Evolutionary conservation across 2,888 invertebrate genomes (phyloP).

Genomic region (Gastracanthus pulcherrimus): DNA sequence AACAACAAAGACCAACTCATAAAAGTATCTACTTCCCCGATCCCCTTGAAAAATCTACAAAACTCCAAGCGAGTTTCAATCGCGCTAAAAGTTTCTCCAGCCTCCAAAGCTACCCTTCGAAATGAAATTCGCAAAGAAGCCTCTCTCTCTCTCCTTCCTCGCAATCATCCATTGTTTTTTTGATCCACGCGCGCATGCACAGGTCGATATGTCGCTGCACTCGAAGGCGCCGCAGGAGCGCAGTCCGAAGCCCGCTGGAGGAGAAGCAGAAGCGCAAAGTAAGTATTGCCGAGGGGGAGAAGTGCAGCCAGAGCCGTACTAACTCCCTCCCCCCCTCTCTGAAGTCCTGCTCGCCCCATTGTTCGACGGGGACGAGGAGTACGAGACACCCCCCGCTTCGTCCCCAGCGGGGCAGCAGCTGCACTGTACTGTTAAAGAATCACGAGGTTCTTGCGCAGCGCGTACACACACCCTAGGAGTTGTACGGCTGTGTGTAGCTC

Average conservation of each 20-base stretch:
- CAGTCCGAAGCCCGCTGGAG: no score
- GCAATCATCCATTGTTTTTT: not conserved
- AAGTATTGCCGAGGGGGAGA: no score
- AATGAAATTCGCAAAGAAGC: not conserved
- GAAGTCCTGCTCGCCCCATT: not conserved
- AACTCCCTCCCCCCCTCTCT: not conserved
- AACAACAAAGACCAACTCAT: not conserved
- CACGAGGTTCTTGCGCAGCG: slow-evolving; percentile 2
- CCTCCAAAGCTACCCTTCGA: not conserved
- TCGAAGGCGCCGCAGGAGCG: not conserved
- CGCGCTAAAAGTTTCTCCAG: slow-evolving; percentile 4
- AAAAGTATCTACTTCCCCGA: not conserved
- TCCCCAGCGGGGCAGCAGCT: slow-evolving; percentile 25
- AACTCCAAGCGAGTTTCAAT: not conserved
- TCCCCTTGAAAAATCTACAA: not conserved
- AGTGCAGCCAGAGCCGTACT: not conserved
- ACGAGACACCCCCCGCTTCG: slow-evolving; percentile 1
- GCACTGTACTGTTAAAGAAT: slow-evolving; percentile 48
- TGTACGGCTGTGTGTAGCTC: not conserved
- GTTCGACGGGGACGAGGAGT: not conserved
- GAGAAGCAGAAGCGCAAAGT: not conserved
- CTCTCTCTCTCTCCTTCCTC: not conserved
- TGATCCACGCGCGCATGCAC: not conserved
- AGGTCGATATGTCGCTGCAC: not conserved
- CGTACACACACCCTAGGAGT: not conserved